Conservation (phyloP, 2,113 vertebrate genomes). For the Meriones unguiculatus region DNA sequence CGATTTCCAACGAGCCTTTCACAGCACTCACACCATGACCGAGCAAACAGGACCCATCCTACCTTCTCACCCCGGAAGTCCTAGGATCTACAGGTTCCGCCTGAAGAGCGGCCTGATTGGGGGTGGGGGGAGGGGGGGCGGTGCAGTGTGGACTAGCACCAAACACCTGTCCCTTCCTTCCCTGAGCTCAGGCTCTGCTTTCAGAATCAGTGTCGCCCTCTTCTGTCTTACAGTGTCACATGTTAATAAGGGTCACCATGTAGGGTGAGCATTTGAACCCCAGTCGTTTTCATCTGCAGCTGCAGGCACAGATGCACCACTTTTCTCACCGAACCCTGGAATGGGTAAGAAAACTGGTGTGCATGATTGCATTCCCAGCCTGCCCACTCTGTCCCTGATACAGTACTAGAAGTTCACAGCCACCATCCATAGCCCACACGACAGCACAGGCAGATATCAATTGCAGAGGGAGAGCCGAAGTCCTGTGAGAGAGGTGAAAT, state of each 20-base stretch:
- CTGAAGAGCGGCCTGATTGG: not conserved
- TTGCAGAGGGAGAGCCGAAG: not conserved
- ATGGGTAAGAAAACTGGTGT: slow-evolving; percentile 14
- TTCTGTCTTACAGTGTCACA: not conserved
- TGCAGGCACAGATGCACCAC: not conserved
- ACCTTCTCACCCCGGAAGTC: slow-evolving; percentile 1
- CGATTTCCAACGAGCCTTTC: not conserved
- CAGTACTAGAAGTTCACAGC: not conserved
- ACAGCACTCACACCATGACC: not conserved
- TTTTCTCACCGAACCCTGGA: not conserved
- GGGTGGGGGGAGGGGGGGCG: not conserved
- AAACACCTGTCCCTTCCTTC: slow-evolving; percentile 52
- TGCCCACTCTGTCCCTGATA: not conserved
- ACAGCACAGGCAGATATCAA: not conserved
- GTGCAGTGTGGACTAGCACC: not conserved
- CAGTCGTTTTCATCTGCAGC: slow-evolving; percentile 16
- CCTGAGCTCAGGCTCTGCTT: not conserved
- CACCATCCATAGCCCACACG: not conserved
- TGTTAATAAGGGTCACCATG: slow-evolving; percentile 55
- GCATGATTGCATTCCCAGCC: not conserved
- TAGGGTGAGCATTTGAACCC: slow-evolving; percentile 32
- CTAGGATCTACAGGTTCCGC: slow-evolving; percentile 48
- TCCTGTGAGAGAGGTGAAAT: not conserved
- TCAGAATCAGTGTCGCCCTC: slow-evolving; percentile 47
- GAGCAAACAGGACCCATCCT: not conserved